Conservation (phyloP, 2,888 invertebrate species). For the Netelia virgata region DNA sequence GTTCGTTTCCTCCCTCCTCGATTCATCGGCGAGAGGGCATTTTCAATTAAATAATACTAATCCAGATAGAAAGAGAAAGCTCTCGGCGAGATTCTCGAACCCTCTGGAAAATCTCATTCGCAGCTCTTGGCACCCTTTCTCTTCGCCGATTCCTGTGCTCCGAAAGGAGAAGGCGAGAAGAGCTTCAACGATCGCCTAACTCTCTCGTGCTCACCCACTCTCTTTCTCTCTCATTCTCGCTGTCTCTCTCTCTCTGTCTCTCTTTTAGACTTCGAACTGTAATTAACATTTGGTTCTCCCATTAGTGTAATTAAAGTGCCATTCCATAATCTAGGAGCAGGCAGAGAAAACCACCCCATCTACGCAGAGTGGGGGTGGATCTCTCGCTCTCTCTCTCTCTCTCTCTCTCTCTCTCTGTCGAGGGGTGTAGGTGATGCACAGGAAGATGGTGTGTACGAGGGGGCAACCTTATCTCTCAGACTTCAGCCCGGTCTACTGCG, state of each 20-base stretch:
- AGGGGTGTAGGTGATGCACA: slow-evolving; percentile 50
- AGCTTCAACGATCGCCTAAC: slow-evolving; percentile 64
- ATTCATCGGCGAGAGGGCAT: slow-evolving; percentile 76
- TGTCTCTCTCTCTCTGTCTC: slow-evolving; percentile 84
- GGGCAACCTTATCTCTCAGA: slow-evolving; percentile 84
- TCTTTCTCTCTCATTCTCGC: slow-evolving; percentile 80
- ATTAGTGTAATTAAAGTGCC: slow-evolving; percentile 92
- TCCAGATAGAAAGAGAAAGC: slow-evolving; percentile 75
- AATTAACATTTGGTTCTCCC: slow-evolving; percentile 91
- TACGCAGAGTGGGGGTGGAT: slow-evolving; percentile 25
- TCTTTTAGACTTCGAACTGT: slow-evolving; percentile 89
- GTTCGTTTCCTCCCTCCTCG: slow-evolving; percentile 46
- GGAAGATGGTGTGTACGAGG: slow-evolving; percentile 62
- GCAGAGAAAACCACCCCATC: slow-evolving; percentile 50
- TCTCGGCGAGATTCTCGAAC: slow-evolving; percentile 73
- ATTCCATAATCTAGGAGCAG: slow-evolving; percentile 87
- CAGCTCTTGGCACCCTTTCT: slow-evolving; percentile 69
- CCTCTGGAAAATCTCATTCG: slow-evolving; percentile 76
- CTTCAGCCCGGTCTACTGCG: slow-evolving; percentile 78
- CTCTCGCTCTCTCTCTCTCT: not conserved
- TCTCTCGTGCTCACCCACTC: slow-evolving; percentile 76
- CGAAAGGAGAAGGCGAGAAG: slow-evolving; percentile 35
- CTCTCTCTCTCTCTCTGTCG: slow-evolving; percentile 10
- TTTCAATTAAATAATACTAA: slow-evolving; percentile 85
- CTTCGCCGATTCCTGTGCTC: slow-evolving; percentile 69